Conservation (phyloP, 2,888 invertebrate species). For the Uloborus plumipes region DNA sequence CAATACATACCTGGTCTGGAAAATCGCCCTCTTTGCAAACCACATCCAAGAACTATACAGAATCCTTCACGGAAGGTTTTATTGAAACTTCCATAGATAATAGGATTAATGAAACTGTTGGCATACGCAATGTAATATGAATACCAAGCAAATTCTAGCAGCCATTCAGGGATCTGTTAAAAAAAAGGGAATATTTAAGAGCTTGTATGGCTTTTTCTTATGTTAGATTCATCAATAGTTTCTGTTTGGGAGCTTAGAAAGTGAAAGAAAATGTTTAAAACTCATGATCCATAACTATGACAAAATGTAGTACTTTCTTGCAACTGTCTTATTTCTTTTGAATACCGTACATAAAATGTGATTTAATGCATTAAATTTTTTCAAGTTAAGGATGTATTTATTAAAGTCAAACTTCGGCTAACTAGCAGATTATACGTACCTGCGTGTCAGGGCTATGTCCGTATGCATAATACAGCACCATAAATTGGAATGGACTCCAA, state of each 20-base stretch:
- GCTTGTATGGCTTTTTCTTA: not conserved
- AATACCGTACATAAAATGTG: too few relatives aligned
- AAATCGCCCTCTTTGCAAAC: constrained; percentile 29
- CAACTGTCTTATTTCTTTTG: too few relatives aligned
- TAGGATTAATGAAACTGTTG: constrained; percentile 72
- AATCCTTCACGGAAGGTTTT: constrained; percentile 71
- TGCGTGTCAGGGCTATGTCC: not conserved
- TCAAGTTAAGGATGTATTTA: too few relatives aligned
- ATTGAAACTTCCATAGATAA: constrained; percentile 72
- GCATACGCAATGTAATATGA: constrained; percentile 71
- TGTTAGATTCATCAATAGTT: too few relatives aligned
- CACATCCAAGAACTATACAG: constrained; percentile 65
- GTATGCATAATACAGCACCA: constrained; percentile 60
- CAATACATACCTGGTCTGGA: constrained; percentile 34
- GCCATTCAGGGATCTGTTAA: constrained; percentile 70
- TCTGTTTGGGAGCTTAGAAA: too few relatives aligned
- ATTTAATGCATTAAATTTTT: too few relatives aligned
- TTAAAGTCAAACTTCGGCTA: too few relatives aligned
- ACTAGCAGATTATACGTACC: too few relatives aligned
- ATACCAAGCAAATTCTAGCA: constrained; percentile 68
- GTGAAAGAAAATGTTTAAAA: too few relatives aligned
- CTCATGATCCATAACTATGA: too few relatives aligned
- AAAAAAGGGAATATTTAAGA: not conserved
- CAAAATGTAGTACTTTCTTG: too few relatives aligned
- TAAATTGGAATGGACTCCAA: constrained; percentile 69